A percentile compares a stretch with the other conserved stretches of the same genome.
phyloP scores from a whole-genome alignment of 1,140 invertebrate genomes.

The Diorhabda carinulata region DNA sequence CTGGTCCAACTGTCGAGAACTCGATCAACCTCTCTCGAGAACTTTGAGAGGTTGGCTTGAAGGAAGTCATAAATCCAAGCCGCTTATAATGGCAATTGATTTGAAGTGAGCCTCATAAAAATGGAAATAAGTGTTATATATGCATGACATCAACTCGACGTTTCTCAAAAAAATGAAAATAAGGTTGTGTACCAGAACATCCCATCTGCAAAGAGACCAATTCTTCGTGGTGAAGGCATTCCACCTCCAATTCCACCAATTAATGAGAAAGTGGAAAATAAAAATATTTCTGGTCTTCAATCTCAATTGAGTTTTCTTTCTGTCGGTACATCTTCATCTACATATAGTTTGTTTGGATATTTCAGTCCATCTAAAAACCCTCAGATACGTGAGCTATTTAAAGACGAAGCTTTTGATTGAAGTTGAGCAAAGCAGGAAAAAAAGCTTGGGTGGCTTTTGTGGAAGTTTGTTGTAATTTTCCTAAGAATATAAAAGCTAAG shows the following conservation, averaged over 20 bases:
- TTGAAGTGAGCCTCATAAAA: slow-evolving; percentile 28
- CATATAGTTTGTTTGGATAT: not conserved
- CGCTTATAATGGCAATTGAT: slow-evolving; percentile 32
- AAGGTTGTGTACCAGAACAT: slow-evolving; percentile 21
- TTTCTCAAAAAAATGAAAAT: slow-evolving; percentile 12
- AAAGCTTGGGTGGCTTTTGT: no score
- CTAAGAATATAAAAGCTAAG: no score
- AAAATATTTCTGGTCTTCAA: not conserved
- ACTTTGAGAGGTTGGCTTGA: not conserved
- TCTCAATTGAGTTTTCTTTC: not conserved
- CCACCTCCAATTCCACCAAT: slow-evolving; percentile 5
- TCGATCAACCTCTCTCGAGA: no score
- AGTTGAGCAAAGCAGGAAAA: no score
- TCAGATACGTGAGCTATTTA: not conserved
- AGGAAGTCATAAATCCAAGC: slow-evolving; percentile 20
- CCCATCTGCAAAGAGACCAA: slow-evolving; percentile 7
- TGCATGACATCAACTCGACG: slow-evolving; percentile 23
- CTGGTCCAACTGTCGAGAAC: no score
- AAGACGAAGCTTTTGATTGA: no score
- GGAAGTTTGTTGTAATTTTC: no score
- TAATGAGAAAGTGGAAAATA: not conserved
- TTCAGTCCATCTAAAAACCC: not conserved
- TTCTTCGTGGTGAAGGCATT: slow-evolving; percentile 4
- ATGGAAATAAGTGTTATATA: slow-evolving; percentile 16
- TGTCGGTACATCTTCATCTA: not conserved